Conservation (phyloP, 2,888 invertebrate genomes). For the Sepiola atlantica region DNA sequence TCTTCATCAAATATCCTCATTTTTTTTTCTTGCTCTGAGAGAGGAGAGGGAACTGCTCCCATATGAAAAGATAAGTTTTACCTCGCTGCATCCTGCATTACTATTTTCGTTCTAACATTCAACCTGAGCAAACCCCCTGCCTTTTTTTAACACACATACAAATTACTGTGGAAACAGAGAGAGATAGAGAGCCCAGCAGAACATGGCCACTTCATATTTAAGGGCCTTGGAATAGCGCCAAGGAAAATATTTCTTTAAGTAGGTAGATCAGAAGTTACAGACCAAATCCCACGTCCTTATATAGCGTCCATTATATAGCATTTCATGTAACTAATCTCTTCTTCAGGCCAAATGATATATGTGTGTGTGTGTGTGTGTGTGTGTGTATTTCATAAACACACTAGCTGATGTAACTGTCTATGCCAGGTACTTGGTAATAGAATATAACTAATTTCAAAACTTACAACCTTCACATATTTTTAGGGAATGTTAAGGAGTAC, state of each 20-base stretch:
- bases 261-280: background rate
- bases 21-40: too few relatives aligned
- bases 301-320: constrained; percentile 10
- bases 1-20: too few relatives aligned
- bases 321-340: constrained; percentile 32
- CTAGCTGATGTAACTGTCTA: too few relatives aligned
- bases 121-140: background rate
- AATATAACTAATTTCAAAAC: too few relatives aligned
- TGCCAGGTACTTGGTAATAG: too few relatives aligned
- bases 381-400: too few relatives aligned
- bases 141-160: background rate
- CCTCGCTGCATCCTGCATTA: background rate
- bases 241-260: constrained; percentile 10
- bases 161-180: background rate
- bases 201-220: background rate
- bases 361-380: too few relatives aligned
- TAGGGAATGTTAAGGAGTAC: too few relatives aligned
- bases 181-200: background rate
- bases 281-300: constrained; percentile 6
- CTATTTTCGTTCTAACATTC: background rate
- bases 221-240: constrained; percentile 2
- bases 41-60: background rate
- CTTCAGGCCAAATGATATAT: background rate
- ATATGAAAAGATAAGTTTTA: background rate
- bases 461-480: too few relatives aligned